Evolutionary conservation across 2,888 invertebrate genomes (phyloP).

Genomic region (Hydrotaea cyrtoneurina): DNA sequence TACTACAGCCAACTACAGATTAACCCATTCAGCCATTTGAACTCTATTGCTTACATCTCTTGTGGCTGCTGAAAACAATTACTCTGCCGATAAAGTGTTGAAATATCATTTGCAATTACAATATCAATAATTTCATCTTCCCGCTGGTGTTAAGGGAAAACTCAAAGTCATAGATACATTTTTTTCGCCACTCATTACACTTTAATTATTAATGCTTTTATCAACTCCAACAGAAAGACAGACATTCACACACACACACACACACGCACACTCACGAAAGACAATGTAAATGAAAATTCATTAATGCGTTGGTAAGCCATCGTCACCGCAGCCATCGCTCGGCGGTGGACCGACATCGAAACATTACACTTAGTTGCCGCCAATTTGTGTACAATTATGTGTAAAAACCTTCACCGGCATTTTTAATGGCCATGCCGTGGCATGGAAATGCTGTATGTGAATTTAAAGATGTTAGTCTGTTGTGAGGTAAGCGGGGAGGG

Average conservation of each 20-base stretch:
- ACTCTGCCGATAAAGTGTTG: neutral
- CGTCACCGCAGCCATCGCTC: neutral
- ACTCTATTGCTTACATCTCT: too few species aligned
- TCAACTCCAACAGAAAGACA: neutral
- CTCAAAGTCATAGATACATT: neutral
- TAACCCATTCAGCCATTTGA: too few species aligned
- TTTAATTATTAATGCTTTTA: constrained; percentile 35
- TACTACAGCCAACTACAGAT: too few species aligned
- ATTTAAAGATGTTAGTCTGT: too few species aligned
- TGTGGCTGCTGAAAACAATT: neutral
- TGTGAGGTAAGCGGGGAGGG: too few species aligned
- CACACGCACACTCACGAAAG: neutral
- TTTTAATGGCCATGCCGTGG: constrained; percentile 10
- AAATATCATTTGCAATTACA: neutral
- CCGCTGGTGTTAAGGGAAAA: neutral
- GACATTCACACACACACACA: too few species aligned
- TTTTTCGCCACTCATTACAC: constrained; percentile 13
- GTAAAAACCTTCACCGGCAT: neutral
- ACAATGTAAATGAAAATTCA: constrained; percentile 3
- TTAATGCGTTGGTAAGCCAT: constrained; percentile 10
- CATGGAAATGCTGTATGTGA: neutral
- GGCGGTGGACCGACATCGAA: neutral
- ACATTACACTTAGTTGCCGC: constrained; percentile 10
- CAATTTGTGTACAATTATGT: constrained; percentile 28
- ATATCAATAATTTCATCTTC: neutral